These are phyloP conservation scores for Platichthys flesus DNA, from an alignment of 2,113 vertebrate species.

Conservation along the genomic window DNA sequence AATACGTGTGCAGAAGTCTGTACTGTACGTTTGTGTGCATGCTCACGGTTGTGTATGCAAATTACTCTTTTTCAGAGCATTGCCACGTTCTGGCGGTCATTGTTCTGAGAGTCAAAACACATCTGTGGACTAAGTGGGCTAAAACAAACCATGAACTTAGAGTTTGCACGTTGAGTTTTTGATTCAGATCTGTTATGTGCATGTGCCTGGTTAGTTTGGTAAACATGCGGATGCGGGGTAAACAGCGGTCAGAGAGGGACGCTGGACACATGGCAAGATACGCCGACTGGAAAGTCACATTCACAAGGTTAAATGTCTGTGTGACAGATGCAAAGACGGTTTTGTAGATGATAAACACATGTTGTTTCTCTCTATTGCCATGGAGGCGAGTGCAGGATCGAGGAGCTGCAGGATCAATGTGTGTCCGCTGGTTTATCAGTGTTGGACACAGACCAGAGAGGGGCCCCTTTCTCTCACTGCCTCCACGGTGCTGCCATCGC, in stretches of 20 bases:
- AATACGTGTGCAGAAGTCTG: conserved; percentile 14
- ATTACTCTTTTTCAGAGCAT: conserved; percentile 28
- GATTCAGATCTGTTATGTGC: conserved; percentile 39
- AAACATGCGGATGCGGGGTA: conserved; percentile 11
- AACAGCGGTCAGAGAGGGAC: conserved; percentile 33
- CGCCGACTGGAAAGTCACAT: background rate
- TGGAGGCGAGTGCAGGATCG: conserved; percentile 5
- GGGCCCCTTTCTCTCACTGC: conserved; percentile 22
- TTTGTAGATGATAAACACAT: conserved; percentile 40
- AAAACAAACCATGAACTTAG: conserved; percentile 45
- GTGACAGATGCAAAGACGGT: conserved; percentile 15
- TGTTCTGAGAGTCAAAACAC: conserved; percentile 55
- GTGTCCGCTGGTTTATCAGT: conserved; percentile 61
- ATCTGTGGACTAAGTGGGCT: conserved; percentile 46
- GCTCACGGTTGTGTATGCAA: conserved; percentile 21
- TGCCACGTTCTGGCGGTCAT: conserved; percentile 46
- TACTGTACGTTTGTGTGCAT: conserved; percentile 30
- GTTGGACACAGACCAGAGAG: conserved; percentile 52
- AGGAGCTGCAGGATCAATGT: conserved; percentile 40
- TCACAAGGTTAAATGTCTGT: background rate
- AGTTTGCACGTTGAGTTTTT: conserved; percentile 34
- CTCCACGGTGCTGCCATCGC: conserved; percentile 18
- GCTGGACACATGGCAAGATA: conserved; percentile 6
- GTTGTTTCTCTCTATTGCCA: conserved; percentile 15
- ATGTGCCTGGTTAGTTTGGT: conserved; percentile 36